Percentiles rank a stretch among this genome's conserved stretches.
Conservation (phyloP, 2,797 vertebrate genomes). For the Tenualosa ilisha region DNA sequence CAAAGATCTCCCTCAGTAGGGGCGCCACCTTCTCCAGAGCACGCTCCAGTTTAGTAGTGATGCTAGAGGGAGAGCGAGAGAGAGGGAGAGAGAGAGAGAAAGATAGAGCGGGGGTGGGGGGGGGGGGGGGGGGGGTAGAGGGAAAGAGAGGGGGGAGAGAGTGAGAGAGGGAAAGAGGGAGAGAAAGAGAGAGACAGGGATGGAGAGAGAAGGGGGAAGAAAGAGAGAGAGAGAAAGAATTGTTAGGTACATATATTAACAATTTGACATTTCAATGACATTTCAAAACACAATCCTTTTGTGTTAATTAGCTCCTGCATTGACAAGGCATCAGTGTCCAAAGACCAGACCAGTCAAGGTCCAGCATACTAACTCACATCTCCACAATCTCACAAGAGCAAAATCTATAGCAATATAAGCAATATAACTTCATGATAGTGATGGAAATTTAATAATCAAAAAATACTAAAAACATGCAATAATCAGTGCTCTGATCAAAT, state of each 20-base stretch:
- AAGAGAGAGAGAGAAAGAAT: neutral
- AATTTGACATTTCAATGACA: slow-evolving; percentile 13
- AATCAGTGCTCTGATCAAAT: neutral
- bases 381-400: neutral
- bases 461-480: neutral
- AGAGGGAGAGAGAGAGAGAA: neutral
- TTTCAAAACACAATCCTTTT: neutral
- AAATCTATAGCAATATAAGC: neutral
- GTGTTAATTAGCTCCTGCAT: slow-evolving; percentile 2
- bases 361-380: neutral
- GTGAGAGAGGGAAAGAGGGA: neutral
- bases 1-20: slow-evolving; percentile 94
- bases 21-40: slow-evolving; percentile 93
- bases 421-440: no score
- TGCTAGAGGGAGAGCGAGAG: slow-evolving; percentile 59
- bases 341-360: slow-evolving; percentile 15
- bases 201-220: neutral
- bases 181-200: neutral
- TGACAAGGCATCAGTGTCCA: neutral
- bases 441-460: neutral
- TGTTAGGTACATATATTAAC: neutral
- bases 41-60: slow-evolving; percentile 77
- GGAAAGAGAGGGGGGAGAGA: neutral
- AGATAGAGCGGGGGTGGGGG: neutral
- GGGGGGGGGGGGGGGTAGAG: neutral